Base-by-base conservation (phyloP, 2,797 vertebrate genomes). In the Yasuhikotakia modesta region DNA sequence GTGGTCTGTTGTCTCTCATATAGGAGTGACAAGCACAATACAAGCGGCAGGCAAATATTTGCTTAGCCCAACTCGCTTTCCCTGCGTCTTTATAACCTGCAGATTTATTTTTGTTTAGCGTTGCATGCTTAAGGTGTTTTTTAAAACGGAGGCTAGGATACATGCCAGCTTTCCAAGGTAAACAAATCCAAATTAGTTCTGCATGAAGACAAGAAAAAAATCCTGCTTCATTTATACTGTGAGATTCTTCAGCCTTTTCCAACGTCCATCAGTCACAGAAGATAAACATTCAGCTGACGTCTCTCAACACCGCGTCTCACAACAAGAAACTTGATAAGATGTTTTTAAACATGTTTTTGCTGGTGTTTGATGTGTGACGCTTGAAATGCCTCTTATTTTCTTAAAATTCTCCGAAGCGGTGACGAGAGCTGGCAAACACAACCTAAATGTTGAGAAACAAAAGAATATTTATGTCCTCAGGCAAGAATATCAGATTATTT, bases 211-310 rank as follows among this genome's bases (percentile, higher is more conserved):
- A 69, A 60, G 17, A 50, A 53, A 69, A 77, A 17, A 77, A 3
- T 21, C 61, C n/a, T 1, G 32, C 52, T 67, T 76, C 7, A 21
- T 60, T 60, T 77, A n/a, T 70, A 60, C 45, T 35, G 4, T 2
- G 5, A 19, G 1, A 22, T 30, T 22, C 68, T n/a, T n/a, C n/a
- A n/a, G n/a, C n/a, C n/a, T n/a, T n/a, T n/a, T n/a, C 52, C 52
- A 69, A 14, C 22, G 43, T 60, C 13, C 75, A 70, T 77, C 58
- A 69, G 50, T 77, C 39, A 70, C 65, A 46, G 3, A 30, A 19
- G n/a, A 76, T 68, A 76, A 76, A 77, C 21, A 46, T n/a, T n/a
- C n/a, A 60, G 66, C 61, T 61, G 65, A 67, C 64, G 52, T 30
- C 55, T 70, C 65, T 60, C 66, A 48, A 55, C 55, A 68, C 65